These are phyloP conservation scores for Busseola fusca DNA, from an alignment of 2,888 invertebrate species.

Conservation along the genomic window DNA sequence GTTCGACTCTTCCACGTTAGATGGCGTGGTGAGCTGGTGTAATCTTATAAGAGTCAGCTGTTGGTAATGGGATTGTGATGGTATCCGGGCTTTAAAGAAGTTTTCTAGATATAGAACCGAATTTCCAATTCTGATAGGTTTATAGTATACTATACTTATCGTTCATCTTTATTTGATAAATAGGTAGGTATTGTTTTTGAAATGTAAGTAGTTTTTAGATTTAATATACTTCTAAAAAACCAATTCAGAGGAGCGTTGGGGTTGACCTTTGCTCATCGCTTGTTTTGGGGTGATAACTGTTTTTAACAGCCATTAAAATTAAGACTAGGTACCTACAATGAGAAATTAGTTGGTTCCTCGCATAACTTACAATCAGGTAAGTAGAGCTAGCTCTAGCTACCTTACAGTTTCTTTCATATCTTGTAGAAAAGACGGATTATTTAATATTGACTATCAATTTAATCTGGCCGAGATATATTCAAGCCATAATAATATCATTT, in stretches of 20 bases:
- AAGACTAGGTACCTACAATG: not conserved
- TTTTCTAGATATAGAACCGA: constrained; percentile 43
- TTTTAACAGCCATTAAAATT: not conserved
- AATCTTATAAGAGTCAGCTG: constrained; percentile 69
- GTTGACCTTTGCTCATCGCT: not conserved
- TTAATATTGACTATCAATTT: not conserved
- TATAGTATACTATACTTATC: constrained; percentile 30
- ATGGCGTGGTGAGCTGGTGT: constrained; percentile 68
- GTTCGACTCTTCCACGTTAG: constrained; percentile 72
- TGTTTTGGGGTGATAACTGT: not conserved
- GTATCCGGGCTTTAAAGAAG: constrained; percentile 56
- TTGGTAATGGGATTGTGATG: constrained; percentile 67
- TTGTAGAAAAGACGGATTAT: not conserved
- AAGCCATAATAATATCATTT: not conserved
- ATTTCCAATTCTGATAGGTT: constrained; percentile 21
- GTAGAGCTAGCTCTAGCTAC: not conserved
- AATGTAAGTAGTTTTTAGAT: not conserved
- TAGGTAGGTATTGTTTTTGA: constrained; percentile 23
- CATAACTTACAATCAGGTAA: not conserved
- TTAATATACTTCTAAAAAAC: not conserved
- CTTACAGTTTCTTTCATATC: not conserved
- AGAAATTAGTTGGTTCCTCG: too few relatives aligned
- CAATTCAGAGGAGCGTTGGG: not conserved
- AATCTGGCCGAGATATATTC: not conserved
- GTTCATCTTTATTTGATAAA: constrained; percentile 14